Percentiles rank a stretch among this genome's conserved stretches.
phyloP scores from a whole-genome alignment of 2,113 vertebrate genomes.

The Hyperopisus bebe region DNA sequence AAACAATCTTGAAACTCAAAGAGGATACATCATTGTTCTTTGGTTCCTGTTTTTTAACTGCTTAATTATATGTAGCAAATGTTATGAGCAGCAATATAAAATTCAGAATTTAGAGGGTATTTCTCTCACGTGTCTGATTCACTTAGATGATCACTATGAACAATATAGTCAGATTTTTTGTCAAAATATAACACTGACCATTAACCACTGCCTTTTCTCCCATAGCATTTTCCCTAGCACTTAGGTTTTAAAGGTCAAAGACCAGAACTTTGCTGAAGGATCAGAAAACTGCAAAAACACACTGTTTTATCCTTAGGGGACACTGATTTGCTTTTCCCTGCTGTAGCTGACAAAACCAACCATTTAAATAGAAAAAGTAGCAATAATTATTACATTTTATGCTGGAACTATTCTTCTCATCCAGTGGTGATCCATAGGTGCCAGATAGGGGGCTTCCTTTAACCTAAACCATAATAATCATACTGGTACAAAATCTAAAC shows the following conservation, averaged over 20 bases:
- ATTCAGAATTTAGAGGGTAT: neutral
- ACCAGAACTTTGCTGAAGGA: neutral
- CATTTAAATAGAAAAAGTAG: slow-evolving; percentile 1
- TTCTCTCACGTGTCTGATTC: neutral
- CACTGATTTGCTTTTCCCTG: neutral
- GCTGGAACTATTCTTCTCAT: neutral
- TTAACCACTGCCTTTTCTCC: neutral
- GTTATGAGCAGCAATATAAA: neutral
- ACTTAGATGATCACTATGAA: neutral
- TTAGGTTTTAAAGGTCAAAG: neutral
- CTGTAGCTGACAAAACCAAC: neutral
- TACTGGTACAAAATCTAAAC: neutral
- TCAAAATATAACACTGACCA: neutral
- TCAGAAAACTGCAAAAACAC: neutral
- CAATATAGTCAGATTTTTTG: neutral
- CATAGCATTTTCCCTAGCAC: neutral
- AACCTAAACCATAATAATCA: neutral
- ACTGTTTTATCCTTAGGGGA: neutral
- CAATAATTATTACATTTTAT: slow-evolving; percentile 12
- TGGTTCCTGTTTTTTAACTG: neutral
- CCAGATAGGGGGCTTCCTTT: slow-evolving; percentile 1
- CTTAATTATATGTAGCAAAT: neutral
- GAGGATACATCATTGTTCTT: neutral
- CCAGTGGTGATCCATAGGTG: neutral
- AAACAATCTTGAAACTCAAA: neutral